Percentiles rank a stretch among this genome's conserved stretches.
These are phyloP conservation scores for Typhlichthys eigenmanni DNA, from an alignment of 2,797 vertebrate species.

Conservation along the genomic window DNA sequence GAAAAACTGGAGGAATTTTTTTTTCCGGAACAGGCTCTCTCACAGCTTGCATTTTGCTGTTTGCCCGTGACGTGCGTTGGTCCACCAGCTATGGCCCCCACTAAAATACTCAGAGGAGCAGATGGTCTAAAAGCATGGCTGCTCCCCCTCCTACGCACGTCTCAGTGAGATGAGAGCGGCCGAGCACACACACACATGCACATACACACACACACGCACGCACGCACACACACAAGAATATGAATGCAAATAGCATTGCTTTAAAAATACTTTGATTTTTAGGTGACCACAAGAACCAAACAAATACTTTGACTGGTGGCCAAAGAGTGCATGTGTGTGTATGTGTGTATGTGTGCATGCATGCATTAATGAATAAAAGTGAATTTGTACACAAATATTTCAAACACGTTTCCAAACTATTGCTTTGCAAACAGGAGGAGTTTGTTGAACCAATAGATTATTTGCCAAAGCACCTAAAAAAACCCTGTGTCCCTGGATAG, in stretches of 20 bases:
- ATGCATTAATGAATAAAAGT: neutral
- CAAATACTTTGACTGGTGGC: too few relatives aligned
- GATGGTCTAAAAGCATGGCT: slow-evolving; percentile 80
- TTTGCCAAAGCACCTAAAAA: slow-evolving; percentile 38
- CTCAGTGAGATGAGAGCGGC: slow-evolving; percentile 47
- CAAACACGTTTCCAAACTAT: too few relatives aligned
- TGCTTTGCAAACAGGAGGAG: slow-evolving; percentile 15
- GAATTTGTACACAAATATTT: too few relatives aligned
- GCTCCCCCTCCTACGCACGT: slow-evolving; percentile 63
- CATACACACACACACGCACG: slow-evolving; percentile 8
- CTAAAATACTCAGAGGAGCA: slow-evolving; percentile 78
- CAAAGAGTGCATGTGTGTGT: neutral
- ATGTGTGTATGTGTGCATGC: neutral
- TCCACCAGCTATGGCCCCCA: slow-evolving; percentile 68
- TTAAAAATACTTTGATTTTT: neutral
- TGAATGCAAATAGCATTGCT: slow-evolving; percentile 19
- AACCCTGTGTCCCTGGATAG: slow-evolving; percentile 39
- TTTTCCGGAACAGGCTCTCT: slow-evolving; percentile 69
- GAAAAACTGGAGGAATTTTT: slow-evolving; percentile 65
- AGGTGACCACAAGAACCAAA: too few relatives aligned
- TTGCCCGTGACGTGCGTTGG: slow-evolving; percentile 61
- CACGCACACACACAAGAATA: slow-evolving; percentile 18
- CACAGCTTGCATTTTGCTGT: slow-evolving; percentile 76
- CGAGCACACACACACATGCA: slow-evolving; percentile 14
- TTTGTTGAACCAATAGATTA: too few relatives aligned